Evolutionary conservation across 1,140 invertebrate species (phyloP).

Genomic region (Pentalonia nigronervosa): DNA sequence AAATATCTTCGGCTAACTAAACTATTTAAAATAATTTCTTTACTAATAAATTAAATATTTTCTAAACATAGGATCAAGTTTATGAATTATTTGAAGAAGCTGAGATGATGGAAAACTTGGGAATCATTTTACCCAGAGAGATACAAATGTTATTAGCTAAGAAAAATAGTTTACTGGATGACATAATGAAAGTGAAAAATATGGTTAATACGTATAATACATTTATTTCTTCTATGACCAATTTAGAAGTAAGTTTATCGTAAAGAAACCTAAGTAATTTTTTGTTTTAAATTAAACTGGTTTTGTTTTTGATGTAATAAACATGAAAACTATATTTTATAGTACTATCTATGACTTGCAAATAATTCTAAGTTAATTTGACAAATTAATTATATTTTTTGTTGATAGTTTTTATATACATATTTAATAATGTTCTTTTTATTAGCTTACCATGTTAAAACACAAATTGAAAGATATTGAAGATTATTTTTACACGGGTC

Average conservation of each 20-base stretch:
- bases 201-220: neutral
- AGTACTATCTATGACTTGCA: neutral
- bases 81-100: constrained; percentile 42
- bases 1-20: neutral
- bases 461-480: constrained; percentile 49
- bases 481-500: constrained; percentile 32
- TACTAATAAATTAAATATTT: neutral
- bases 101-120: constrained; percentile 46
- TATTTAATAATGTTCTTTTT: neutral
- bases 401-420: neutral
- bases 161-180: constrained; percentile 11
- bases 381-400: neutral
- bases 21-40: neutral
- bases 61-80: constrained; percentile 23
- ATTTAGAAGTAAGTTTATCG: constrained; percentile 16
- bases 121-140: constrained; percentile 16
- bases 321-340: neutral
- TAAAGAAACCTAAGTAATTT: neutral
- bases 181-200: constrained; percentile 34
- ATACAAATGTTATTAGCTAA: constrained; percentile 18
- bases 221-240: constrained; percentile 4
- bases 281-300: neutral
- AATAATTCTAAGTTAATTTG: neutral
- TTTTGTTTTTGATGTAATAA: neutral
- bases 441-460: constrained; percentile 16